phyloP scores from a whole-genome alignment of 2,113 vertebrate species.

The Pipa parva region DNA sequence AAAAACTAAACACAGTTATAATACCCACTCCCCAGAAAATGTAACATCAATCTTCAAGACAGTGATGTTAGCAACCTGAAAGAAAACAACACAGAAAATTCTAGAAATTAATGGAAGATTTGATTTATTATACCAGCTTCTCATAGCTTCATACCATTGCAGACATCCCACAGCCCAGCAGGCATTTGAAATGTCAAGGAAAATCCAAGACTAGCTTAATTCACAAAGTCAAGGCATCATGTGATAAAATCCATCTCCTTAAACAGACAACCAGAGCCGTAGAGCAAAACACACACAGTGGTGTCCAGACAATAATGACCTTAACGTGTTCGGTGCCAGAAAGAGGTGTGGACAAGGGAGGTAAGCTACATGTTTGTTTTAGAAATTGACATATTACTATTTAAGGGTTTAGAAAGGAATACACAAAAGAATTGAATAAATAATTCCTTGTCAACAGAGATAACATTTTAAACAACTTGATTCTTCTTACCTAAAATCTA shows the following conservation, averaged over 20 bases:
- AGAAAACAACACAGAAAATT: constrained; percentile 37
- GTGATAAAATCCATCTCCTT: constrained; percentile 25
- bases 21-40: constrained; percentile 8
- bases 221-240: constrained; percentile 19
- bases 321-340: not conserved
- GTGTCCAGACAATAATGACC: not conserved
- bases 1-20: constrained; percentile 18
- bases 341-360: too few relatives aligned
- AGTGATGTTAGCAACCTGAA: constrained; percentile 20
- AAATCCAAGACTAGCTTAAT: constrained; percentile 33
- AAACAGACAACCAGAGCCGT: constrained; percentile 7
- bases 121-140: constrained; percentile 30
- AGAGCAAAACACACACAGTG: not conserved
- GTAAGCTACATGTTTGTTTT: too few relatives aligned
- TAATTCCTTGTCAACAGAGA: too few relatives aligned
- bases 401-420: too few relatives aligned
- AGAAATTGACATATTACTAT: too few relatives aligned
- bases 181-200: constrained; percentile 40
- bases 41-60: constrained; percentile 38
- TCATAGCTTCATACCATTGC: constrained; percentile 29
- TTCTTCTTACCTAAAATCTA: too few relatives aligned
- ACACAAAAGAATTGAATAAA: too few relatives aligned
- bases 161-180: constrained; percentile 34
- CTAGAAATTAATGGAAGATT: constrained; percentile 29
- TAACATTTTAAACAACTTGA: too few relatives aligned